Evolutionary conservation across 2,888 invertebrate species (phyloP), one percentile per base, ranked within the genome.

Genomic region (Eustalomyia histrio): DNA sequence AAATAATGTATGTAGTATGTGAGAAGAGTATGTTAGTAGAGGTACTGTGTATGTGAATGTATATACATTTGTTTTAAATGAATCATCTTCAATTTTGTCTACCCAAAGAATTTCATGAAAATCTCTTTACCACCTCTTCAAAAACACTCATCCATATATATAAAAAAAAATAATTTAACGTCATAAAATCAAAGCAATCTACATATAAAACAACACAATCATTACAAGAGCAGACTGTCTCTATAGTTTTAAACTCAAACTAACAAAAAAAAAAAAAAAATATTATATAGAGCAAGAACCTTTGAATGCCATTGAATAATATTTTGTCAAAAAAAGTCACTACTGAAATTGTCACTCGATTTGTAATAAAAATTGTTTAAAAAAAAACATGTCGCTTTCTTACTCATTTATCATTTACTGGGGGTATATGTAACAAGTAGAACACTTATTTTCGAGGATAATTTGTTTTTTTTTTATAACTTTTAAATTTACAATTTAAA

Each of bases 231-330:
- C 43, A 63, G 52, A 58, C 64, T 24, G 14, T 64, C 47, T 73
- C 14, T 47, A 29, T 43, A 43, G 24, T 47, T 47, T 47, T n/a
- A 24, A 12, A 24, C 21, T 47, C 16, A 10, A 63, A 9, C 10
- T 8, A 43, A 29, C 8, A 74, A 21, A 10, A 55, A 53, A 12
- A 58, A 67, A 55, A 53, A 12, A 58, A 67, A 58, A 29, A 9
- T 12, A 12, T 12, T 47, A 55, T 47, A 35, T 29, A 68, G 68
- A 55, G 53, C 61, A 76, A 76, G 14, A 43, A 68, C 61, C 61
- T 76, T 72, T 63, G 12, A 35, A 29, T 33, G 47, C 16, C 75
- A 68, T 55, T 68, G 68, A 76, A 76, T 76, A 63, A 33, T 43
- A 47, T 33, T 61, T 53, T 76, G 75, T 68, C 61, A 76, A 14